A percentile compares a stretch with the other conserved stretches of the same genome.
These are phyloP conservation scores for Acleris sparsana DNA, from an alignment of 2,888 invertebrate species.

Conservation along the genomic window DNA sequence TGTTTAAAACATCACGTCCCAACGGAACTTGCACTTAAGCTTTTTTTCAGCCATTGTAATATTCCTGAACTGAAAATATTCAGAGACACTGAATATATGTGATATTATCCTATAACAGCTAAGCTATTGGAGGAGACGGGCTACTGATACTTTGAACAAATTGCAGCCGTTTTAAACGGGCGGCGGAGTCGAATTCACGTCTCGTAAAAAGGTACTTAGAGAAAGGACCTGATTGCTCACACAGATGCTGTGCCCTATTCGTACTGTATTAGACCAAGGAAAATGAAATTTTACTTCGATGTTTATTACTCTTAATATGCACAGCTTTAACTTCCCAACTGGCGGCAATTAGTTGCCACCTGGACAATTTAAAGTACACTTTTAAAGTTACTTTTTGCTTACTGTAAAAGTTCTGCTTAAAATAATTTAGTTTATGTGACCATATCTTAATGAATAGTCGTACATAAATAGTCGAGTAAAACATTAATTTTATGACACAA, in stretches of 20 bases:
- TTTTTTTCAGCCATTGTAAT: slow-evolving; percentile 30
- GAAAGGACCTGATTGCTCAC: slow-evolving; percentile 38
- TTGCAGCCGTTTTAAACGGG: slow-evolving; percentile 40
- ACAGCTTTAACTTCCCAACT: slow-evolving; percentile 5
- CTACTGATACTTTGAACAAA: slow-evolving; percentile 40
- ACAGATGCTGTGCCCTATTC: slow-evolving; percentile 38
- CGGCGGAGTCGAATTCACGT: slow-evolving; percentile 42
- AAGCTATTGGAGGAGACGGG: slow-evolving; percentile 23
- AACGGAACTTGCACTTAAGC: slow-evolving; percentile 7
- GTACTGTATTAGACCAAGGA: slow-evolving; percentile 19
- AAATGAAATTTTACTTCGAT: slow-evolving; percentile 33
- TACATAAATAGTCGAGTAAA: background rate
- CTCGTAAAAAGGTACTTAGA: slow-evolving; percentile 41
- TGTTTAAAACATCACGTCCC: slow-evolving; percentile 42
- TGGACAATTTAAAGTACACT: background rate
- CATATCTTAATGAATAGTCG: background rate
- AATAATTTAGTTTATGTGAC: background rate
- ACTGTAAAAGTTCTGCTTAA: no score
- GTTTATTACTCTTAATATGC: slow-evolving; percentile 25
- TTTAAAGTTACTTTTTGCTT: background rate
- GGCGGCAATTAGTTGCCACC: slow-evolving; percentile 1
- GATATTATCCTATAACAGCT: slow-evolving; percentile 25
- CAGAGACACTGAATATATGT: slow-evolving; percentile 23
- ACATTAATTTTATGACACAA: background rate
- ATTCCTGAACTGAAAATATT: slow-evolving; percentile 36